These are phyloP conservation scores for Drymonia ruficornis DNA, from an alignment of 2,888 invertebrate species.

Conservation along the genomic window DNA sequence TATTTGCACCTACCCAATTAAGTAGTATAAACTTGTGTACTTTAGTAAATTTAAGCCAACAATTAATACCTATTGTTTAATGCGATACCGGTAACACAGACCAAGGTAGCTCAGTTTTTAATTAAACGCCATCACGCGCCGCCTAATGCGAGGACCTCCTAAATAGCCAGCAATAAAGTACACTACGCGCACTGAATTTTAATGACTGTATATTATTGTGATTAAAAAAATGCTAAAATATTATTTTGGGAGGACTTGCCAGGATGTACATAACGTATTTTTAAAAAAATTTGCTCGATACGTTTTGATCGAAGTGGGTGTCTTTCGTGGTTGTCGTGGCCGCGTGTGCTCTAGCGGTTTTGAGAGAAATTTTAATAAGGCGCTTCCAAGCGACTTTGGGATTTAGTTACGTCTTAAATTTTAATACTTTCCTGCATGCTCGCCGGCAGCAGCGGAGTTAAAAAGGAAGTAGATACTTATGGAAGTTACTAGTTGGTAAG, in stretches of 20 bases:
- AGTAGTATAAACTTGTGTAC: too few species aligned
- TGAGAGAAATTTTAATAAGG: constrained; percentile 60
- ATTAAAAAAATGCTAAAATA: constrained; percentile 18
- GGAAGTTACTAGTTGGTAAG: too few species aligned
- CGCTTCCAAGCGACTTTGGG: constrained; percentile 36
- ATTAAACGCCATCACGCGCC: constrained; percentile 54
- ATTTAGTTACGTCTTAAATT: constrained; percentile 41
- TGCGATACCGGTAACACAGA: constrained; percentile 16
- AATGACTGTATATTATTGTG: constrained; percentile 48
- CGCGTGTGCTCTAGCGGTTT: constrained; percentile 29
- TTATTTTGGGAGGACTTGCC: too few species aligned
- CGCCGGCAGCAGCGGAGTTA: constrained; percentile 21
- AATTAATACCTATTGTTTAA: constrained; percentile 4
- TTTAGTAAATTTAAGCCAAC: neutral
- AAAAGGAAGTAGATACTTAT: constrained; percentile 1
- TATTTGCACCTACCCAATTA: too few species aligned
- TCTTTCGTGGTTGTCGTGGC: too few species aligned
- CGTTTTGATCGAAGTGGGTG: too few species aligned
- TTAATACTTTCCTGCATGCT: constrained; percentile 40
- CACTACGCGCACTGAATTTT: constrained; percentile 58
- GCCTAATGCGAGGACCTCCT: constrained; percentile 49
- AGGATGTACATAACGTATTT: too few species aligned
- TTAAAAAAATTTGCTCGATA: too few species aligned
- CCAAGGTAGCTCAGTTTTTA: constrained; percentile 34
- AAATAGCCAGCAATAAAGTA: constrained; percentile 58